Conservation (phyloP, 1,140 invertebrate genomes). For the Argopecten irradians region DNA sequence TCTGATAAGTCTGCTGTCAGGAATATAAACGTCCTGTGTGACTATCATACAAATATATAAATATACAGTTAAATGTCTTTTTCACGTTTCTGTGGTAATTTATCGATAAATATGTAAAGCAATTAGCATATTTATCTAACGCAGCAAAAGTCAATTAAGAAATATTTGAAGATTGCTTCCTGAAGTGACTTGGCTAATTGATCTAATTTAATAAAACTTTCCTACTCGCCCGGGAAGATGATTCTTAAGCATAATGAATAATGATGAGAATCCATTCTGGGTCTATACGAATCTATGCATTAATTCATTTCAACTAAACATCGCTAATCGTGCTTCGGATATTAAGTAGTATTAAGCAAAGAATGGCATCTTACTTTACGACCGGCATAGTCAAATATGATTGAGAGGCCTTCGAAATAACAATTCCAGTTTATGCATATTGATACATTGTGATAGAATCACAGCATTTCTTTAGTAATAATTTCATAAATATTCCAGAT, state of each 20-base stretch:
- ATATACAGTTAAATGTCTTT: not conserved
- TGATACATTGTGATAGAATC: not conserved
- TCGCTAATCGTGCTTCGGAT: not conserved
- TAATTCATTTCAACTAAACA: not conserved
- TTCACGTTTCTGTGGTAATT: not conserved
- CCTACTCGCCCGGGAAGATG: not conserved
- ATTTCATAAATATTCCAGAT: constrained; percentile 19
- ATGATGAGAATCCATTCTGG: not conserved
- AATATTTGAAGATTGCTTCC: constrained; percentile 10
- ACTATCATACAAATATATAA: not conserved
- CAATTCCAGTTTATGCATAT: constrained; percentile 23
- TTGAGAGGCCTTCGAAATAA: not conserved
- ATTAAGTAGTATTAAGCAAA: constrained; percentile 23
- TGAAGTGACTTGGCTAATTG: not conserved
- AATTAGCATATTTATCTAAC: not conserved
- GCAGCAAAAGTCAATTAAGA: not conserved
- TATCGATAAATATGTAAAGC: not conserved
- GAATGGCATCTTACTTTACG: not conserved
- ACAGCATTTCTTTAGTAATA: not conserved
- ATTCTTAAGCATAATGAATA: not conserved
- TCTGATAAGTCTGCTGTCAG: not conserved
- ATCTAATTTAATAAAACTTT: not conserved
- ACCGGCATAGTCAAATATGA: not conserved
- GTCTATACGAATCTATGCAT: constrained; percentile 6
- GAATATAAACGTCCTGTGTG: not conserved